These are phyloP conservation scores for Trachelus stipa DNA, from an alignment of 2,888 invertebrate species.

Conservation along the genomic window DNA sequence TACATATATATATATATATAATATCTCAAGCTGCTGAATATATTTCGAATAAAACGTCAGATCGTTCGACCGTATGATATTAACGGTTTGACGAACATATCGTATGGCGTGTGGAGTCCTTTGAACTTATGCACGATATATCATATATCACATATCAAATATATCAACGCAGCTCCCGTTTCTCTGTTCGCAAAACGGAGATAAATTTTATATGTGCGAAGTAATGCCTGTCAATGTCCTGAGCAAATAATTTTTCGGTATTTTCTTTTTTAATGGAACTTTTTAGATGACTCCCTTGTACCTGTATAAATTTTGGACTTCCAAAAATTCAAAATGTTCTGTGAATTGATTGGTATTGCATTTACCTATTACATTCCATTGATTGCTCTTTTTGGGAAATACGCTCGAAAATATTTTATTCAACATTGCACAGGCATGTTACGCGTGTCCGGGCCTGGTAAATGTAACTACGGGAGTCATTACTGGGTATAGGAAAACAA, in stretches of 20 bases:
- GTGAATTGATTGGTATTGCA: background rate
- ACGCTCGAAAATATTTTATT: background rate
- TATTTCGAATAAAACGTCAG: background rate
- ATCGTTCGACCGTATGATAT: background rate
- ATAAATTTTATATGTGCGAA: background rate
- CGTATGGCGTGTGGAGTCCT: background rate
- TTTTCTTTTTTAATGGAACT: background rate
- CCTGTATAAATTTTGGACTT: background rate
- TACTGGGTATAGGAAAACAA: background rate
- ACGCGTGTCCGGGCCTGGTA: background rate
- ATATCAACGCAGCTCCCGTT: background rate
- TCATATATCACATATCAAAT: background rate
- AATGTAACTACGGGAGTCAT: background rate
- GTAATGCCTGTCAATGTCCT: background rate
- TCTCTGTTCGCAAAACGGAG: background rate
- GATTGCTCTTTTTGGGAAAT: background rate
- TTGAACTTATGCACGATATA: background rate
- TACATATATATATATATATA: background rate
- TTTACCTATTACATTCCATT: background rate
- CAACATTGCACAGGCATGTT: background rate
- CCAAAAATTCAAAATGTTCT: background rate
- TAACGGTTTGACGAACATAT: background rate
- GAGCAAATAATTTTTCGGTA: background rate
- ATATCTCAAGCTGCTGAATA: background rate
- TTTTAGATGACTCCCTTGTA: background rate